These are phyloP conservation scores for Erynnis tages DNA, from an alignment of 2,888 invertebrate species.

Conservation along the genomic window DNA sequence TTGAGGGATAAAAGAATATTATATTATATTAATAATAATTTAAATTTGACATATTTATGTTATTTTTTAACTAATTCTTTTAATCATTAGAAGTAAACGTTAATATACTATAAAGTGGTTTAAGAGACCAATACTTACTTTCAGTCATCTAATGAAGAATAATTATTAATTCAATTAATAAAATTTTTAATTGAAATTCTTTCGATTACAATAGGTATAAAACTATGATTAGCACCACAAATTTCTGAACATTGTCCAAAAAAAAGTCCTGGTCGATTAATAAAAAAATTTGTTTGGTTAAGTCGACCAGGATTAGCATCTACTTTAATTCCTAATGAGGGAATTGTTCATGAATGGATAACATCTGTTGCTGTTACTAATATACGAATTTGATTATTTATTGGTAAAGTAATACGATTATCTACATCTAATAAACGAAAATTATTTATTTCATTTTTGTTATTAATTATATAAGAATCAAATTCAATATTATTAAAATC, in stretches of 20 bases:
- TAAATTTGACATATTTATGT: slow-evolving; percentile 85
- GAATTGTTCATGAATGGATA: slow-evolving; percentile 85
- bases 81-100: slow-evolving; percentile 83
- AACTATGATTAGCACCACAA: slow-evolving; percentile 90
- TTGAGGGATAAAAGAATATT: slow-evolving; percentile 86
- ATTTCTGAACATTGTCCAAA: slow-evolving; percentile 92
- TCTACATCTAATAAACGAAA: slow-evolving; percentile 84
- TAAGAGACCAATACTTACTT: slow-evolving; percentile 87
- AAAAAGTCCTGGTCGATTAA: slow-evolving; percentile 84
- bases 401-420: slow-evolving; percentile 82
- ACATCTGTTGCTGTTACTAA: slow-evolving; percentile 84
- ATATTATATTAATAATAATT: slow-evolving; percentile 75
- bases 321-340: slow-evolving; percentile 83
- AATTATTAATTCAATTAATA: slow-evolving; percentile 81
- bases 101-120: slow-evolving; percentile 84
- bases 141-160: slow-evolving; percentile 83
- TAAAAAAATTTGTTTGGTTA: slow-evolving; percentile 83
- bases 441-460: slow-evolving; percentile 57
- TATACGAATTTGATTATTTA: slow-evolving; percentile 83
- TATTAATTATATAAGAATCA: slow-evolving; percentile 37
- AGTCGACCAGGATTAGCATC: slow-evolving; percentile 85
- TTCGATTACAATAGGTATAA: slow-evolving; percentile 81
- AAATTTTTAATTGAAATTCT: slow-evolving; percentile 54
- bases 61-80: slow-evolving; percentile 80
- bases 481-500: slow-evolving; percentile 65